Base-by-base conservation (phyloP, 64 coral and sea anemone species). In the Montipora efflorescens region DNA sequence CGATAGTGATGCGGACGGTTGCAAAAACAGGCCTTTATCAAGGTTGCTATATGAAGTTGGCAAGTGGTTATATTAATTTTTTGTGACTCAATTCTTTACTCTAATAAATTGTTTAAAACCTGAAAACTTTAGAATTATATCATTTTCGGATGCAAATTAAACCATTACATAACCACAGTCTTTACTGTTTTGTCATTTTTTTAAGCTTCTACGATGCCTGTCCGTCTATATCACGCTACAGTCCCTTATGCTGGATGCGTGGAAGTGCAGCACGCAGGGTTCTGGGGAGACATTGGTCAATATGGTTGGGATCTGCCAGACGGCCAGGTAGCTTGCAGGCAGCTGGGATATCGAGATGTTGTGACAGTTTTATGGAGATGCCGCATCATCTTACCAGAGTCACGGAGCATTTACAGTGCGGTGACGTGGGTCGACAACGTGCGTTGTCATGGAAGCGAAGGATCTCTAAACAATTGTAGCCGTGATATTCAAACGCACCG, bases 271-370 rank as follows among this genome's bases (percentile, higher is more conserved):
- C 72, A 88, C 44, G 92, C 84, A 74, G 92, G 84, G 25, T 14
- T 93, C 92, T 93, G 92, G 92, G 92, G 92, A 57, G 84, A 93
- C 59, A 21, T 93, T 52, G 85, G 78, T 48, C 23, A n/a, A 64
- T 88, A 67, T 80, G 19, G 75, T 9, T 93, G 92, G 92, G 75
- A 93, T 93, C 13, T 5, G 43, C 20, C 68, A 23, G 71, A 87
- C 73, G 66, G 46, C 53, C 84, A 50, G 62, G 92, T 93, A 23
- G 16, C 80, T 3, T 93, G 92, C 25, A 78, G 77, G 75, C 6
- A 58, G 36, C 64, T 88, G 53, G 92, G 84, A 0, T 88, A 93
- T 15, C 22, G 3, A 18, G 84, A 87, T 67, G 92, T 75, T 23
- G 15, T 88, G 59, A 75, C 84, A 47, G 59, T 78, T 58, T n/a